Conservation (phyloP, 2,888 invertebrate genomes). For the Agrochola lychnidis region DNA sequence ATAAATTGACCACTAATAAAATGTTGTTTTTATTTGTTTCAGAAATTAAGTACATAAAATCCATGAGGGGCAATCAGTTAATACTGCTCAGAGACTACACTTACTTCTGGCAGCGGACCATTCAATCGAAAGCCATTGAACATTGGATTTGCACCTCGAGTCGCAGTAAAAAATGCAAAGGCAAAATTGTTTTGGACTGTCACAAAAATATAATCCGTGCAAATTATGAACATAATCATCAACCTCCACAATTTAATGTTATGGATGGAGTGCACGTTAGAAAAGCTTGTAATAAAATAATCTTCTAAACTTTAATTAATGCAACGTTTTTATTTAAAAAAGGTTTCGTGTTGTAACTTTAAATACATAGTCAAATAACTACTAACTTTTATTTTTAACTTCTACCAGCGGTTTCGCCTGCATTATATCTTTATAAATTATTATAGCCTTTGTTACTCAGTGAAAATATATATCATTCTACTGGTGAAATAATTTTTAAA, state of each 20-base stretch:
- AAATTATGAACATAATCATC: slow-evolving; percentile 25
- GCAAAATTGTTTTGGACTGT: slow-evolving; percentile 28
- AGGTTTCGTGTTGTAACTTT: background rate
- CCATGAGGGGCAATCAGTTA: slow-evolving; percentile 31
- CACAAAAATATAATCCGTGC: slow-evolving; percentile 8
- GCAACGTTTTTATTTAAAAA: background rate
- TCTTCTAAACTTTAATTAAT: background rate
- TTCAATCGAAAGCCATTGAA: slow-evolving; percentile 8
- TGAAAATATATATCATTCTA: no score
- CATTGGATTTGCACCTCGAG: slow-evolving; percentile 46
- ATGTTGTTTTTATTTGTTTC: slow-evolving; percentile 5
- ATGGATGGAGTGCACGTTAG: slow-evolving; percentile 14
- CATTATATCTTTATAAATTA: no score
- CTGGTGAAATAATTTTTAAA: no score
- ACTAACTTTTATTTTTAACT: background rate
- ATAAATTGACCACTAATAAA: background rate
- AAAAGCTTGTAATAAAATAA: slow-evolving; percentile 8
- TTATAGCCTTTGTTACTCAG: no score
- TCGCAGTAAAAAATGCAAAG: slow-evolving; percentile 48
- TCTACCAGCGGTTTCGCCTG: no score
- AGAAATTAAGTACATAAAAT: slow-evolving; percentile 25
- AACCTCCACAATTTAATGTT: slow-evolving; percentile 27
- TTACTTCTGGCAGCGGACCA: slow-evolving; percentile 24
- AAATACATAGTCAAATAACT: slow-evolving; percentile 3
- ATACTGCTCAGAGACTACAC: slow-evolving; percentile 34